Evolutionary conservation across 2,797 vertebrate species (phyloP), one percentile per base, ranked within the genome.

Genomic region (Chanos chanos): DNA sequence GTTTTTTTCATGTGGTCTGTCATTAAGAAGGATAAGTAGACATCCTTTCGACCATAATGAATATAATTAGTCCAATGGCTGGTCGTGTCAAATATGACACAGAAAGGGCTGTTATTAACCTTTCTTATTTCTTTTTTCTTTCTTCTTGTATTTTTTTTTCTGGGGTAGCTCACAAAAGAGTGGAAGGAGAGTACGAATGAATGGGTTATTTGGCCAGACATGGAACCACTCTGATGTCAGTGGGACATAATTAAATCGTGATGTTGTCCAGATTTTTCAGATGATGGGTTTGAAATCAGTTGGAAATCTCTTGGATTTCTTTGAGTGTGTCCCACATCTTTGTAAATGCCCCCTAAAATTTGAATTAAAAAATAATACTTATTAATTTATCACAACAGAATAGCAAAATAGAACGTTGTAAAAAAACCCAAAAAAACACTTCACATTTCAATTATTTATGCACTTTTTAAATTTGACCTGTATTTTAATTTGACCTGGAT

Each of bases 11-110:
- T 91, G 90, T 77, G 85, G 87, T 79, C 83, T 95, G 93, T 92
- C 94, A 94, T 92, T 95, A 94, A 90, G 83, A 85, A 91, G 91
- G 93, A 94, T 94, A 93, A 93, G 89, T 91, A 93, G 92, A 93
- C 92, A 90, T 94, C 90, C 90, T 92, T 87, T 89, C 88, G 91
- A 86, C 91, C 88, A 72, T 97, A 95, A 98, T 97, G 91, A 96
- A 92, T 91, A 94, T 97, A 96, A 98, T 97, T 96, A 97, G 86
- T 84, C 61, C 85, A 83, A 79, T 81, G 76, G 81, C 77, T 83
- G 83, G 77, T 93, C 84, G 87, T 92, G 90, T 90, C 84, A 83
- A 93, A 95, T 96, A 95, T 97, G 95, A 95, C 91, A 92, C 81
- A 85, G 85, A 88, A 89, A 94, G 91, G 89, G 87, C 91, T 92